Evolutionary conservation across 1,140 invertebrate species (phyloP), one percentile per base, ranked within the genome.

Genomic region (Drosophila mayri): DNA sequence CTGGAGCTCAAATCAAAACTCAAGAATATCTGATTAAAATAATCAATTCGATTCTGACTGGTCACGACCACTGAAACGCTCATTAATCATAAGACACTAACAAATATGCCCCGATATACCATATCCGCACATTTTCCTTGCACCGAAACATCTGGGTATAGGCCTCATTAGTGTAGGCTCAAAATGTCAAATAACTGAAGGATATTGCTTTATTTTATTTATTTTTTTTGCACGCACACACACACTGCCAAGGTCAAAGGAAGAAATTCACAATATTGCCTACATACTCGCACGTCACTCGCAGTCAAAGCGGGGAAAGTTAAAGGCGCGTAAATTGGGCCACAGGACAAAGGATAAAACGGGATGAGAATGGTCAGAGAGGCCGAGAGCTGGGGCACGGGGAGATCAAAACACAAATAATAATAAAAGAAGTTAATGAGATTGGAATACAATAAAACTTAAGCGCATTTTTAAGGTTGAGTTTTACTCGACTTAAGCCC

Each of bases 381-480:
- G 22, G 50, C 25, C 32, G 30, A 35, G 14, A 20, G 20, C 14
- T 44, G 18, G 28, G n/a, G 11, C n/a, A 14, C 28, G 8, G 28
- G 25, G 16, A 46, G 55, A 41, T 35, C 65, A 40, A 72, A 77
- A 85, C 68, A 86, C 78, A 86, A 86, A 86, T 86, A 86, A 86
- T 86, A 86, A 86, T 86, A 86, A 86, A 86, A 86, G 82, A 86
- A 86, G 82, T 86, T 86, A 86, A 87, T 87, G 83, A 87, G 79
- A 87, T 87, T 87, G 83, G 79, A 82, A 87, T 87, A 86, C 83
- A 87, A 87, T 87, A 87, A 81, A 87, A 87, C 83, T 81, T 86
- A 87, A 86, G 82, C 83, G 76, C 54, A 76, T 86, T 86, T 86
- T 80, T 76, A 76, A 84, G 76, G 72, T 73, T 77, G 77, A 85